Evolutionary conservation across 2,113 vertebrate species (phyloP), one percentile per base, ranked within the genome.

Genomic region (Ageneiosus marmoratus): DNA sequence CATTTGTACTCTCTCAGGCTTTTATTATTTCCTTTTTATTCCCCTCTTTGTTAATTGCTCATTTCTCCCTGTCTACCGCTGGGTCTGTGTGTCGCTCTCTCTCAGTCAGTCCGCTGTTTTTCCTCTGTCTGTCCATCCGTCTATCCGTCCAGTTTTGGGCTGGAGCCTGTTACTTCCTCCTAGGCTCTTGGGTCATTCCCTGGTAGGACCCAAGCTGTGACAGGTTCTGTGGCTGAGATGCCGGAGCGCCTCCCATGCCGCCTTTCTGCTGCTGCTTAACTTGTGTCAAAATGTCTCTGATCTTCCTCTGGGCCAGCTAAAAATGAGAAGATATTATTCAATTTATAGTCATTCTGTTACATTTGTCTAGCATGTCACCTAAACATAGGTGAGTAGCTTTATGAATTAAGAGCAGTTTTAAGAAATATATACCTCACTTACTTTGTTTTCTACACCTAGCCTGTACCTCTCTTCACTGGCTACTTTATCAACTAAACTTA

Each of bases 301-400:
- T 98, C 93, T 97, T 98, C 87, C 97, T 94, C 88, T 99, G 97
- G 0, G 97, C 97, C 96, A 97, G 91, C 97, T 99, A 85, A 53
- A 85, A 50, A 24, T 29, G 34, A 32, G 9, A 37, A 27, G 29
- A 81, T 37, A 82, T 15, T 12, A 55, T 50, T 20, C 24, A 29
- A 76, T 70, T 32, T 51, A 51, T 20, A 34, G n/a, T 34, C 11
- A 27, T 32, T 50, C 2, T 1, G 22, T 15, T 50, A n/a, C 67
- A 69, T 16, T 60, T 60, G 24, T 27, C 9, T 62, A 29, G 12
- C 32, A 67, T 2, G 2, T 20, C 63, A 67, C 63, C 16, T 37
- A 44, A 5, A 20, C 16, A n/a, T n/a, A n/a, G n/a, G n/a, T n/a
- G n/a, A n/a, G n/a, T n/a, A 22, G 13, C 22, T 34, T 67, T 37